phyloP scores from a whole-genome alignment of 2,888 invertebrate species.

The Liodrosophila aerea region DNA sequence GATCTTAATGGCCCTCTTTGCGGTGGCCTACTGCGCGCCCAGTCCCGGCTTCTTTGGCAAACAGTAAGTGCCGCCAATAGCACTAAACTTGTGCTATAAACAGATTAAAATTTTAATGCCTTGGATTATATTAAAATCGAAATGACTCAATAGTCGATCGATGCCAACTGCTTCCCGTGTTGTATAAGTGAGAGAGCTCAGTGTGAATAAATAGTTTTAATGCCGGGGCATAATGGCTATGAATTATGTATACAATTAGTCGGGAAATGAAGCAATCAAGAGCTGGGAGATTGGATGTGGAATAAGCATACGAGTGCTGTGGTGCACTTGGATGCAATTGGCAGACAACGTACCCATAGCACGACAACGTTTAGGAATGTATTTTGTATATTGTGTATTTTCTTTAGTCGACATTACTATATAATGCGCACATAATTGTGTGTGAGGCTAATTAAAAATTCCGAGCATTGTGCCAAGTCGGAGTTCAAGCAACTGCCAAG shows the following conservation, averaged over 20 bases:
- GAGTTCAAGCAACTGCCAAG: conserved; percentile 61
- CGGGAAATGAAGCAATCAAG: conserved; percentile 67
- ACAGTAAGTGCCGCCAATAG: conserved; percentile 75
- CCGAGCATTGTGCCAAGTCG: conserved; percentile 51
- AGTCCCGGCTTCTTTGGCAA: conserved; percentile 79
- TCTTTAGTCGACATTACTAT: conserved; percentile 28
- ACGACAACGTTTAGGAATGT: conserved; percentile 60
- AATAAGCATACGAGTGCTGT: conserved; percentile 24
- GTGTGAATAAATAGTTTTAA: conserved; percentile 35
- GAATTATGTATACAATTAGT: conserved; percentile 60
- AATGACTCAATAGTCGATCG: neutral
- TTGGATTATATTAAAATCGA: conserved; percentile 6
- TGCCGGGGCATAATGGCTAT: conserved; percentile 35
- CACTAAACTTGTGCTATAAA: neutral
- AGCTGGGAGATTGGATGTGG: conserved; percentile 37
- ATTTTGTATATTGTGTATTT: conserved; percentile 34
- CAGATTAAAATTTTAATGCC: neutral
- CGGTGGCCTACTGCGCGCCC: conserved; percentile 77
- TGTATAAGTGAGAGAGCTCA: conserved; percentile 51
- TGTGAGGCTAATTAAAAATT: conserved; percentile 61
- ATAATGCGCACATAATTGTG: conserved; percentile 73
- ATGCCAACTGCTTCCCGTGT: conserved; percentile 53
- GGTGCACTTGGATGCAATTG: conserved; percentile 21
- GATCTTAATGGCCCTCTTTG: conserved; percentile 78
- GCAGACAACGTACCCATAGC: conserved; percentile 45